phyloP scores from a whole-genome alignment of 2,113 vertebrate species.

The Crotophaga sulcirostris region DNA sequence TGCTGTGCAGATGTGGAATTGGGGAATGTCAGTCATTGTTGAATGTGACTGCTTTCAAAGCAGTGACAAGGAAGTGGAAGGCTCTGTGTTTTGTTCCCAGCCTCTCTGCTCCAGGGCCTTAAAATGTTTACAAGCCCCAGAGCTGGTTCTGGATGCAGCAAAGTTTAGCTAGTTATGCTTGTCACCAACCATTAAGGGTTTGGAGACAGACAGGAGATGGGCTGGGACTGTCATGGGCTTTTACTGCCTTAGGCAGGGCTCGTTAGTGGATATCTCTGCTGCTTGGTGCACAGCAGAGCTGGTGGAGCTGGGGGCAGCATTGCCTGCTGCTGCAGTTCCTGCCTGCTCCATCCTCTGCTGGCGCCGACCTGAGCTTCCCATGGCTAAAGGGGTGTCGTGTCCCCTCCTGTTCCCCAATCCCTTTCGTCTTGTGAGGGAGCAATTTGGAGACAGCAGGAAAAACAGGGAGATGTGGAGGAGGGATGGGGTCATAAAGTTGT shows the following conservation, averaged over 20 bases:
- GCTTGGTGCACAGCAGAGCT: not conserved
- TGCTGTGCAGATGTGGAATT: not conserved
- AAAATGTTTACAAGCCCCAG: constrained; percentile 20
- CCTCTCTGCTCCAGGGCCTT: not conserved
- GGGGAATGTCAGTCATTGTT: not conserved
- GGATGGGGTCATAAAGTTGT: not conserved
- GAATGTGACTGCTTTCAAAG: not conserved
- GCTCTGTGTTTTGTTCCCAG: not conserved
- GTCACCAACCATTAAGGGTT: constrained; percentile 21
- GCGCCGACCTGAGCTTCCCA: accelerated
- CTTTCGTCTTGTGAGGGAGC: not conserved
- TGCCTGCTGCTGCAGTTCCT: not conserved
- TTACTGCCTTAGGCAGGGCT: constrained; percentile 8
- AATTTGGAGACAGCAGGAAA: not conserved
- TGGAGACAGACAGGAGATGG: not conserved
- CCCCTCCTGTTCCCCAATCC: not conserved
- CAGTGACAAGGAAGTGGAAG: not conserved
- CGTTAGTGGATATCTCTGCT: not conserved
- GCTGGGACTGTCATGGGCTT: not conserved
- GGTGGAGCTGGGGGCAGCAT: not conserved
- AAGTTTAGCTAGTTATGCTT: constrained; percentile 30
- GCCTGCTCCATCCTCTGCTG: not conserved
- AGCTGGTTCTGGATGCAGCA: not conserved
- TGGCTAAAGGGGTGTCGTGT: not conserved
- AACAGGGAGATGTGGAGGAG: not conserved